A percentile compares a stretch with the other conserved stretches of the same genome.
phyloP scores from a whole-genome alignment of 2,113 vertebrate species.

The Aplodontia rufa region DNA sequence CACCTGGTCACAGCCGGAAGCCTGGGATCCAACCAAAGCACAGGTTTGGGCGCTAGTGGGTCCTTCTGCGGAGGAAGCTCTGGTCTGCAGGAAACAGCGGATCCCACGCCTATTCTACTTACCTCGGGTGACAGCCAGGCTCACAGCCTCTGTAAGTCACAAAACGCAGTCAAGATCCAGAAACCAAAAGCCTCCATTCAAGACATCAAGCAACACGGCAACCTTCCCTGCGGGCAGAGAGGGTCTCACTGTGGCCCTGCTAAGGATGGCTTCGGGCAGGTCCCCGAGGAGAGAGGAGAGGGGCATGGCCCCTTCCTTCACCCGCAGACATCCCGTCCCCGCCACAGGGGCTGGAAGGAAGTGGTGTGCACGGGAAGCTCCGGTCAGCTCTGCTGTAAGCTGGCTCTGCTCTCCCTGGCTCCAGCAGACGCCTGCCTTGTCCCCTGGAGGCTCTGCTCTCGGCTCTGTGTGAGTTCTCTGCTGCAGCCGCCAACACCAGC shows the following conservation, averaged over 20 bases:
- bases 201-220: no score
- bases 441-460: neutral
- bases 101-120: neutral
- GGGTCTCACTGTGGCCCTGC: neutral
- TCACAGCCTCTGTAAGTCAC: no score
- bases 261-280: neutral
- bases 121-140: no score
- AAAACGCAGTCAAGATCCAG: no score
- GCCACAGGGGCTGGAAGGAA: neutral
- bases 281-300: no score
- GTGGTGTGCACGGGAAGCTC: no score
- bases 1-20: neutral
- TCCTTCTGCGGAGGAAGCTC: neutral
- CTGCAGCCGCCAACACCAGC: neutral
- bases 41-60: no score
- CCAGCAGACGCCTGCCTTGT: neutral
- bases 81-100: neutral
- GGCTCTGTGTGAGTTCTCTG: neutral
- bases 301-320: neutral
- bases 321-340: neutral
- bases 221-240: neutral
- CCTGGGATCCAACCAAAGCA: neutral
- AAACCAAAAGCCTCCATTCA: no score
- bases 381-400: no score
- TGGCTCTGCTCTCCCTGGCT: neutral